Conservation (phyloP, 1,140 invertebrate genomes). For the Magallana gigas region DNA sequence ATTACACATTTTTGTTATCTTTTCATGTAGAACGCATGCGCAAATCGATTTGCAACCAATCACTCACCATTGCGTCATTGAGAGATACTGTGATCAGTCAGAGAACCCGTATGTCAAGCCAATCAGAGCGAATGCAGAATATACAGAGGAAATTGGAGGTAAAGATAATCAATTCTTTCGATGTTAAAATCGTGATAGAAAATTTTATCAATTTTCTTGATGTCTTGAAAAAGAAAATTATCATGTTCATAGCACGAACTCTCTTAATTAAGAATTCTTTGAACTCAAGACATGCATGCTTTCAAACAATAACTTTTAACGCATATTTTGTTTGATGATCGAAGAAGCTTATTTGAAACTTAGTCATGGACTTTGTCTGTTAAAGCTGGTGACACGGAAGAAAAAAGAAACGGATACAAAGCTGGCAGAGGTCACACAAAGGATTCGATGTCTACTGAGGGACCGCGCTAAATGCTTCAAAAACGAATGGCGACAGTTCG, state of each 20-base stretch:
- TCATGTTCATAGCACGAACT: too few species aligned
- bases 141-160: neutral
- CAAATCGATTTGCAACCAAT: neutral
- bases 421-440: slow-evolving; percentile 49
- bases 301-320: too few species aligned
- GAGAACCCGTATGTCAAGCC: neutral
- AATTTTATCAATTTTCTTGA: too few species aligned
- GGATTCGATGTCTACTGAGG: slow-evolving; percentile 40
- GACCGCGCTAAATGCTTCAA: slow-evolving; percentile 41
- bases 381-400: slow-evolving; percentile 10
- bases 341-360: too few species aligned
- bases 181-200: too few species aligned
- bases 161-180: neutral
- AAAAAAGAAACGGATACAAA: slow-evolving; percentile 17
- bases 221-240: too few species aligned
- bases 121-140: neutral
- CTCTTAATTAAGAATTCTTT: too few species aligned
- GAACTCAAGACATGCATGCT: too few species aligned
- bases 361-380: neutral
- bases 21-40: slow-evolving; percentile 15
- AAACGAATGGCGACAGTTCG: slow-evolving; percentile 53
- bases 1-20: too few species aligned
- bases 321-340: too few species aligned
- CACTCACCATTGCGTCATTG: slow-evolving; percentile 3
- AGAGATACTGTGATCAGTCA: slow-evolving; percentile 9